Conservation (phyloP, 2,113 vertebrate species). For the Taxidea taxus region DNA sequence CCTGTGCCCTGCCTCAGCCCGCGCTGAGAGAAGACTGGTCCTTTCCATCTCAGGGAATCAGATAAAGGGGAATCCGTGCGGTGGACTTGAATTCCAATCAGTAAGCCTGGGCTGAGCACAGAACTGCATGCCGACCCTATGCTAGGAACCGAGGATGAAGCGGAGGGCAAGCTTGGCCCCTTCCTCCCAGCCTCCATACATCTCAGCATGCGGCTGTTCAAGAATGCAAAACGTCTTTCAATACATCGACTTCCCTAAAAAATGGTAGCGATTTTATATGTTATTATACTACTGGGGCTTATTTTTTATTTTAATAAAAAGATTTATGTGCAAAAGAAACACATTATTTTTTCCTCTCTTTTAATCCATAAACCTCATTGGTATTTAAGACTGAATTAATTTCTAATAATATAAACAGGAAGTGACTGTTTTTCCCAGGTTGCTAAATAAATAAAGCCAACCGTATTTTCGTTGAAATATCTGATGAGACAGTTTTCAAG, state of each 20-base stretch:
- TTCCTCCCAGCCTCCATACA: neutral
- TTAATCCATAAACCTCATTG: neutral
- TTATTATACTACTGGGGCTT: neutral
- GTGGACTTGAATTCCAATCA: neutral
- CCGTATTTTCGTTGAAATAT: neutral
- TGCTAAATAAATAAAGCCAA: neutral
- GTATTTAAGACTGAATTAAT: neutral
- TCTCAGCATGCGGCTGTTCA: neutral
- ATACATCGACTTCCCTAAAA: neutral
- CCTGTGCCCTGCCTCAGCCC: neutral
- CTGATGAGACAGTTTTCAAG: neutral
- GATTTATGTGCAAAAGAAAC: neutral
- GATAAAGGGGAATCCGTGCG: neutral
- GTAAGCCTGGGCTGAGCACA: neutral
- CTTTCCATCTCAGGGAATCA: neutral
- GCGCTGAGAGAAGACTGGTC: neutral
- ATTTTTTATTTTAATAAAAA: slow-evolving; percentile 37
- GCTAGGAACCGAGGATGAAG: neutral
- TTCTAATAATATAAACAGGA: neutral
- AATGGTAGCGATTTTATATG: neutral
- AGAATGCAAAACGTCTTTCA: neutral
- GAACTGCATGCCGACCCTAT: rapidly evolving
- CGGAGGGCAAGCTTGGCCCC: neutral
- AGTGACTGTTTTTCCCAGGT: neutral
- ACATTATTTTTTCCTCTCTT: neutral